phyloP scores from a whole-genome alignment of 2,888 invertebrate genomes.

The Pecten maximus region DNA sequence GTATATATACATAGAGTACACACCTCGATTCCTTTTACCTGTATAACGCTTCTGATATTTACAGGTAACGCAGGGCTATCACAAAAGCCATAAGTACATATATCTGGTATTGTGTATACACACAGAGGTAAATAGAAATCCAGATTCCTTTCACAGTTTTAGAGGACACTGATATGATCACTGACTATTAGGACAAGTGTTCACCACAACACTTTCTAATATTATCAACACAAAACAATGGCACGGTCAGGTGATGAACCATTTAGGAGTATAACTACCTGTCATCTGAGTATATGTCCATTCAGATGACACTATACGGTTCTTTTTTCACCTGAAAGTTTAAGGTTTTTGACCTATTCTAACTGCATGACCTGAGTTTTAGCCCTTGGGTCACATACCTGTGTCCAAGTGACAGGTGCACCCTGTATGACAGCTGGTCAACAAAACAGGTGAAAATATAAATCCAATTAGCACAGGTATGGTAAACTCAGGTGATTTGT shows the following conservation, averaged over 20 bases:
- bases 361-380: background rate
- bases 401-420: background rate
- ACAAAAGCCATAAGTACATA: slow-evolving; percentile 33
- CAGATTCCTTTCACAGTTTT: background rate
- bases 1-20: slow-evolving; percentile 26
- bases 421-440: background rate
- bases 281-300: background rate
- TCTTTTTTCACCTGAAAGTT: background rate
- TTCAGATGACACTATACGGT: background rate
- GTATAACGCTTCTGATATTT: background rate
- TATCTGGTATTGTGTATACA: slow-evolving; percentile 21
- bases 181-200: background rate
- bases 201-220: background rate
- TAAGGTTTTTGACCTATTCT: background rate
- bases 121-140: background rate
- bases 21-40: slow-evolving; percentile 18
- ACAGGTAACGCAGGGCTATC: background rate
- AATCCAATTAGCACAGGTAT: slow-evolving; percentile 8
- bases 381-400: background rate
- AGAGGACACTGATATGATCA: background rate
- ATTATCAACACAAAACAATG: background rate
- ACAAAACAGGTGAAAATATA: slow-evolving; percentile 22
- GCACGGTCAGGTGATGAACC: background rate
- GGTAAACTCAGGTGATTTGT: background rate
- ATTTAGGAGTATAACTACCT: background rate